Evolutionary conservation across 2,113 vertebrate species (phyloP), one percentile per base, ranked within the genome.

Genomic region (Entelurus aequoreus): DNA sequence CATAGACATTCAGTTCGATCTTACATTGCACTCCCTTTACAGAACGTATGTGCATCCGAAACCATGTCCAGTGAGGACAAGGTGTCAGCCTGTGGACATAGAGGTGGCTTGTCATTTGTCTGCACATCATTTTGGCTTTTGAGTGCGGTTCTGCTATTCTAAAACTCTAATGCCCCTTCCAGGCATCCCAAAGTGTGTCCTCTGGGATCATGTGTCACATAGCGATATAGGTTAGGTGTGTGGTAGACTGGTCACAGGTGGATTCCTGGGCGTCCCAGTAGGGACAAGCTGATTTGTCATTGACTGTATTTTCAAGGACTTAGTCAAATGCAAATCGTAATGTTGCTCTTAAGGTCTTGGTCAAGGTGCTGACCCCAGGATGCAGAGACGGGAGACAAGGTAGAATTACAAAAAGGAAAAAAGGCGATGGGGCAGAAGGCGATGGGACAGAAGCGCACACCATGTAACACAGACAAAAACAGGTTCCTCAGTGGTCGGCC

Each of bases 211-310:
- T 53, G 60, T 58, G 74, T 62, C 68, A 53, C 57, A 46, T 12
- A 28, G 4, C n/a, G 52, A 40, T 40, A 40, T 74, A 77, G 79
- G 64, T 56, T 56, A 74, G 37, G 70, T 72, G 60, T 46, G 50
- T 55, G 65, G 60, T 62, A 74, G 21, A 63, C 49, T 69, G 65
- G 53, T 74, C 81, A 69, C 79, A 80, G 78, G 77, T 87, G 74
- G 72, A 77, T 77, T 65, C 61, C 76, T 69, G 65, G 69, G 76
- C 75, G 71, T 82, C 74, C 51, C 56, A 57, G 51, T 6, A 42
- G 59, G 79, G 48, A 48, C 60, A 11, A 14, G 36, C 67, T 74
- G 40, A 58, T 5, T 60, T 74, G 48, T 38, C 40, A 55, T 28
- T 28, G 28, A 28, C 28, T 50, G 60, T 52, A 49, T 64, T 74